Percentiles rank a stretch among this genome's conserved stretches.
phyloP scores from a whole-genome alignment of 2,797 vertebrate genomes.

The Nyctibius grandis region DNA sequence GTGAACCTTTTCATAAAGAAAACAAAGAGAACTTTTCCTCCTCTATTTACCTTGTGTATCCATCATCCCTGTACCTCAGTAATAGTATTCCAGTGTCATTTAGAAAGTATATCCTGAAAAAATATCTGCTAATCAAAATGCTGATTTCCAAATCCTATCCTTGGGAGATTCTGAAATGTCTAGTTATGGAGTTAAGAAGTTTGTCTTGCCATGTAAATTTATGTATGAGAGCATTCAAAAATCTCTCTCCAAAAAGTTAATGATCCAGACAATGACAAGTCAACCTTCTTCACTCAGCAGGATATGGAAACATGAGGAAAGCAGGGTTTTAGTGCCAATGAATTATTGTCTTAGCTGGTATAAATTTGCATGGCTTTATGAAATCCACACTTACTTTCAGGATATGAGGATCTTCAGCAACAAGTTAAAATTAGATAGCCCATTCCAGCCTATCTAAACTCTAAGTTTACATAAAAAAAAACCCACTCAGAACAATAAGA shows the following conservation, averaged over 20 bases:
- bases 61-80: not conserved
- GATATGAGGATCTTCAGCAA: not conserved
- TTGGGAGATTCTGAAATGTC: conserved; percentile 14
- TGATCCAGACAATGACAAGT: conserved; percentile 23
- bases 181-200: not conserved
- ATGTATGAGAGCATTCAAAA: not conserved
- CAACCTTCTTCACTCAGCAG: conserved; percentile 9
- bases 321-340: not conserved
- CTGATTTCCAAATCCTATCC: not conserved
- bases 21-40: not conserved
- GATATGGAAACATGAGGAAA: not conserved
- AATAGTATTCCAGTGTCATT: not conserved
- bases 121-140: not conserved
- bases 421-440: not conserved
- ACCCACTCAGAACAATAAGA: accelerated
- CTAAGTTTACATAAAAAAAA: not conserved
- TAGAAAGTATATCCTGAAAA: not conserved
- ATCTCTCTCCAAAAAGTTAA: conserved; percentile 8
- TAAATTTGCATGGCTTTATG: not conserved
- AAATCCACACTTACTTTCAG: not conserved
- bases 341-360: not conserved
- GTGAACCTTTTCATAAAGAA: not conserved
- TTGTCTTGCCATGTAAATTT: conserved; percentile 4
- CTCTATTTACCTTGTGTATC: not conserved
- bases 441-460: not conserved